A percentile compares a stretch with the other conserved stretches of the same genome.
These are phyloP conservation scores for Barbus barbus DNA, from an alignment of 2,113 vertebrate species.

Conservation along the genomic window DNA sequence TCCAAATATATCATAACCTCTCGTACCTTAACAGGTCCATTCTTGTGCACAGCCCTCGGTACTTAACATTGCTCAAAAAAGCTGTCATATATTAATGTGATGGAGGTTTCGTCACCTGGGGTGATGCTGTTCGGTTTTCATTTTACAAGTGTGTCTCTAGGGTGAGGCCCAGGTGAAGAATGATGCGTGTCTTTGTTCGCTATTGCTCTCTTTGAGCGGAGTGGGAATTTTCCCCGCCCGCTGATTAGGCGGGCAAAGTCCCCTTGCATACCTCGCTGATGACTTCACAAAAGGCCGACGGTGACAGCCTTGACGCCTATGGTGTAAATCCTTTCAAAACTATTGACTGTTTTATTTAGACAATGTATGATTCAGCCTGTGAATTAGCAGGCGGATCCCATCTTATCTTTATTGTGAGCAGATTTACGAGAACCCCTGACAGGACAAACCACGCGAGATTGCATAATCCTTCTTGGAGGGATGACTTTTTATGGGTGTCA, in stretches of 20 bases:
- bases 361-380: constrained; percentile 49
- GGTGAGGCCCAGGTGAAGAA: constrained; percentile 48
- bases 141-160: constrained; percentile 43
- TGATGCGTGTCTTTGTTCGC: constrained; percentile 57
- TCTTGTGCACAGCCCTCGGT: constrained; percentile 35
- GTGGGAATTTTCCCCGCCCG: constrained; percentile 25
- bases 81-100: constrained; percentile 67
- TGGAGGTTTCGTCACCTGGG: constrained; percentile 66
- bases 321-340: constrained; percentile 49
- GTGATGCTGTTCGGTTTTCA: constrained; percentile 31
- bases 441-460: constrained; percentile 37
- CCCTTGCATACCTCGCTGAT: constrained; percentile 41
- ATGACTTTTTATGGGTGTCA: constrained; percentile 53
- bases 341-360: constrained; percentile 50
- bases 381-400: constrained; percentile 44
- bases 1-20: constrained; percentile 35
- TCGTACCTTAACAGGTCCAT: constrained; percentile 32
- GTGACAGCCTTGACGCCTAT: constrained; percentile 40
- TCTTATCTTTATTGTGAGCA: constrained; percentile 51
- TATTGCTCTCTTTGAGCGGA: constrained; percentile 48
- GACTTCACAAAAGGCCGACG: constrained; percentile 33
- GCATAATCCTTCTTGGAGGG: constrained; percentile 47
- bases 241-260: constrained; percentile 34
- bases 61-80: constrained; percentile 40
- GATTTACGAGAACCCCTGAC: constrained; percentile 50